Evolutionary conservation across 2,113 vertebrate genomes (phyloP).

Genomic region (Meles meles): DNA sequence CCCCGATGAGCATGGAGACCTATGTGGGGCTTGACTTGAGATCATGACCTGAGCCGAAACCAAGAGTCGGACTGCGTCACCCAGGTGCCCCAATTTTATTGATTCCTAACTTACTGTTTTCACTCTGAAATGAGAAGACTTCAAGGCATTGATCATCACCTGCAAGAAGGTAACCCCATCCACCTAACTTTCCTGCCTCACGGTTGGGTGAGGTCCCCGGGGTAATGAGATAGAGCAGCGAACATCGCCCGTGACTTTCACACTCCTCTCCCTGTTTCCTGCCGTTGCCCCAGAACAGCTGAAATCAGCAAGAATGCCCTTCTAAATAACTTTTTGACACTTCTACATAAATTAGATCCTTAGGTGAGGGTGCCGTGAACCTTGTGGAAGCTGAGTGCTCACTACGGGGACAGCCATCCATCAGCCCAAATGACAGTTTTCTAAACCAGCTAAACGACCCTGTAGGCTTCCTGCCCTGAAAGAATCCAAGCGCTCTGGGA

Average conservation of each 20-base stretch:
- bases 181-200: not conserved
- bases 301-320: conserved; percentile 71
- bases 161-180: not conserved
- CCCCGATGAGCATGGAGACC: not conserved
- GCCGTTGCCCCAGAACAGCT: conserved; percentile 64
- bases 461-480: conserved; percentile 39
- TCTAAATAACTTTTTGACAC: conserved; percentile 74
- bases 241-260: conserved; percentile 64
- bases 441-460: conserved; percentile 55
- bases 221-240: conserved; percentile 45
- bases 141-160: not conserved
- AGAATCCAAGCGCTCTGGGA: conserved; percentile 62
- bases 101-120: not conserved
- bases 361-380: conserved; percentile 73
- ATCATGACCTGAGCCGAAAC: not conserved
- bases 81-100: fast-evolving
- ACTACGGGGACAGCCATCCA: conserved; percentile 47
- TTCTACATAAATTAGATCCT: conserved; percentile 77
- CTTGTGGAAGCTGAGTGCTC: conserved; percentile 54
- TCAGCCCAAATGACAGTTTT: conserved; percentile 63
- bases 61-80: not conserved
- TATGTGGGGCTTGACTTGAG: not conserved
- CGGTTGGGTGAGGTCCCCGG: not conserved
- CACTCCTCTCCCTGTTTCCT: conserved; percentile 34
- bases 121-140: not conserved